Evolutionary conservation across 2,888 invertebrate species (phyloP), one percentile per base, ranked within the genome.

Genomic region (Metacarcinus magister): DNA sequence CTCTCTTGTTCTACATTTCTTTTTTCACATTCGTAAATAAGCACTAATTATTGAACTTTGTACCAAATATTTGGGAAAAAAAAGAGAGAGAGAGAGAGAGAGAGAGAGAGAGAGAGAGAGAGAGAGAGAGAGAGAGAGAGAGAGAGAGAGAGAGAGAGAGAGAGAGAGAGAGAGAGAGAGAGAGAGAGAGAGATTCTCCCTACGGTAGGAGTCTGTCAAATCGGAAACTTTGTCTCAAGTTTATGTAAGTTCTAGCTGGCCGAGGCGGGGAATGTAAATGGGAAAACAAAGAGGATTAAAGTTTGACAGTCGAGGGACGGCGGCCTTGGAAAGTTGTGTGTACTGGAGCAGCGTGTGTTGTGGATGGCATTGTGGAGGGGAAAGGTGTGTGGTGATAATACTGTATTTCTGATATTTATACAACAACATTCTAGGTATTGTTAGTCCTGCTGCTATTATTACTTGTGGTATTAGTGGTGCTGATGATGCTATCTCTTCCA

Each of bases 161-260:
- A 91, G 91, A 92, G 92, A 48, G 32, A 28, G 0, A 39, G 7
- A 28, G 28, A 92, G 23, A 91, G 91, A 39, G 91, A 90, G 43
- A 90, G 90, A 91, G 91, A 91, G 48, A 92, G 92, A 54, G 92
- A 54, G 92, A n/a, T 39, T 19, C 43, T 67, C 54, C 32, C 82
- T 82, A 32, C 32, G 32, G 82, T 16, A 5, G 75, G 28, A 32
- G 82, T 82, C 82, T 82, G 82, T 82, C 82, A 82, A 82, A 82
- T 82, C 82, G 82, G 16, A 82, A 82, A 82, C 82, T 82, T 82
- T 32, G 82, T 32, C 82, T 82, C 82, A 82, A 82, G 82, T 82
- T 82, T 82, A 32, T 82, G 82, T 82, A 82, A 82, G 82, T 82
- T 82, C 82, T 82, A 13, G 82, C 82, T 82, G 82, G 82, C 82